Conservation (phyloP, 92 coral and sea anemone genomes). For the Phenganax subtilis region DNA sequence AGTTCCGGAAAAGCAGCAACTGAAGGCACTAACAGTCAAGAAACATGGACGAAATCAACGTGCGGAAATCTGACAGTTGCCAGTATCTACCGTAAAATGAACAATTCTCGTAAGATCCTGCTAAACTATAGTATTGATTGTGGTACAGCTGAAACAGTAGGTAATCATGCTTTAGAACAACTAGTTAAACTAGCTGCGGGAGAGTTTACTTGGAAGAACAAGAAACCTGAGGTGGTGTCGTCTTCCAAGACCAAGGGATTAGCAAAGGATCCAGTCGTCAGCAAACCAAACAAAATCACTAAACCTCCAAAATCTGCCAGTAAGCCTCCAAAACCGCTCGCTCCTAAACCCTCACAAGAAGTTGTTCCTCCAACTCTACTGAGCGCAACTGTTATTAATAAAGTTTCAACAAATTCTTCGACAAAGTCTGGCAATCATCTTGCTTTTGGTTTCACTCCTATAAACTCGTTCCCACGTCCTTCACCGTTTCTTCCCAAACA, state of each 20-base stretch:
- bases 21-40: constrained; percentile 19
- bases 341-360: constrained; percentile 53
- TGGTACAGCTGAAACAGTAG: constrained; percentile 34
- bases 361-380: constrained; percentile 31
- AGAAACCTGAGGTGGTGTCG: constrained; percentile 25
- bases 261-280: constrained; percentile 34
- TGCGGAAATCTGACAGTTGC: constrained; percentile 77
- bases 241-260: constrained; percentile 21
- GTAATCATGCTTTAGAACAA: constrained; percentile 62
- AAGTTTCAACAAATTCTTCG: constrained; percentile 10
- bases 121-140: constrained; percentile 67
- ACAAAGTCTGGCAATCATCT: constrained; percentile 43
- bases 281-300: constrained; percentile 41
- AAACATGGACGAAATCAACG: constrained; percentile 63
- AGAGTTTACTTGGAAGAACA: constrained; percentile 49
- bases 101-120: constrained; percentile 72
- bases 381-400: constrained; percentile 38
- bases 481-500: constrained; percentile 37
- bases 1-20: constrained; percentile 3
- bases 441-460: constrained; percentile 37
- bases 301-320: constrained; percentile 35
- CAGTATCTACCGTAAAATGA: constrained; percentile 71
- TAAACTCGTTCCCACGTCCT: constrained; percentile 13
- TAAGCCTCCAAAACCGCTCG: constrained; percentile 51
- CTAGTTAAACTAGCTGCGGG: constrained; percentile 68